Conservation (phyloP, 2,797 vertebrate species). For the Crenichthys baileyi region DNA sequence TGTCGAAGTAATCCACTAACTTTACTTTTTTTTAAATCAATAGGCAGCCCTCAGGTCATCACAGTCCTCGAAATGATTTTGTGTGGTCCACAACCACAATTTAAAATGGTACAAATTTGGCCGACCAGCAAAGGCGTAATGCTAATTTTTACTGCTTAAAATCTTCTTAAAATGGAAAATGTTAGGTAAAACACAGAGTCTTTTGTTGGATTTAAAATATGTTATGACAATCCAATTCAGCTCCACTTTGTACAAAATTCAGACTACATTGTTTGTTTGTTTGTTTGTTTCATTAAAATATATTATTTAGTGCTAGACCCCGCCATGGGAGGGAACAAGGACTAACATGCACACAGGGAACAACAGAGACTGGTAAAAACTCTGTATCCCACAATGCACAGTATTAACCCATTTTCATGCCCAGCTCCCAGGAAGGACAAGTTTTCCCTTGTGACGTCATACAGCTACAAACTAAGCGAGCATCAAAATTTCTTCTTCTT, state of each 20-base stretch:
- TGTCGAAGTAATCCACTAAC: slow-evolving; percentile 9
- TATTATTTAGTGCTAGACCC: no score
- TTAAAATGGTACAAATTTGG: neutral
- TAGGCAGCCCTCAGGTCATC: neutral
- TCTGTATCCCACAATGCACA: no score
- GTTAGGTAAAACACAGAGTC: neutral
- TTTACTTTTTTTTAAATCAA: slow-evolving; percentile 33
- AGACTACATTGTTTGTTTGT: neutral
- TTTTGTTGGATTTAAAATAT: neutral
- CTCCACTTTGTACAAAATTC: neutral
- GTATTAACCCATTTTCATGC: no score
- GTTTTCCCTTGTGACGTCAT: no score
- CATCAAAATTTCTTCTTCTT: no score
- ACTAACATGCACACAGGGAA: no score
- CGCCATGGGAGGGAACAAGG: no score
- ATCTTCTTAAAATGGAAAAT: neutral
- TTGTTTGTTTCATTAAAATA: neutral
- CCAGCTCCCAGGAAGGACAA: no score
- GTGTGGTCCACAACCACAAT: neutral
- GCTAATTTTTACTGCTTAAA: neutral
- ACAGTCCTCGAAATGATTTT: neutral
- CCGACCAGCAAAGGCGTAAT: no score
- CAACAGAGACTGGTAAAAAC: no score
- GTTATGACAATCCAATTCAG: neutral
- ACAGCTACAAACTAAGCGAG: no score